phyloP scores from a whole-genome alignment of 2,113 vertebrate species.

The Eulemur rufifrons region DNA sequence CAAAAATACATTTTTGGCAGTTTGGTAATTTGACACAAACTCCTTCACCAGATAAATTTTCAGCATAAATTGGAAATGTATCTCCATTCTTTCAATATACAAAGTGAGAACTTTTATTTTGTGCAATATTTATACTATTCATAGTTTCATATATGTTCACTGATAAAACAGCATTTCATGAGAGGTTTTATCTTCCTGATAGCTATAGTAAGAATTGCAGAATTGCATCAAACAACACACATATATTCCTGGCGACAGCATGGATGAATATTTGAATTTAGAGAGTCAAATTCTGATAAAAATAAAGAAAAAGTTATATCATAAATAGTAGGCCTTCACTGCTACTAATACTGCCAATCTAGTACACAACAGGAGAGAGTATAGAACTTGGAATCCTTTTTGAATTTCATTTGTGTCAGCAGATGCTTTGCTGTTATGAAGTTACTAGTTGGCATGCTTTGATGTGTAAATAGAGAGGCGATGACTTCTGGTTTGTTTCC shows the following conservation, averaged over 20 bases:
- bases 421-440: not conserved
- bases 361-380: not conserved
- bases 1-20: not conserved
- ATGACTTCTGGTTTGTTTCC: not conserved
- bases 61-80: not conserved
- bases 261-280: not conserved
- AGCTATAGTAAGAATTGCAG: not conserved
- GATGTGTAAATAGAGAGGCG: not conserved
- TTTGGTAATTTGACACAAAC: not conserved
- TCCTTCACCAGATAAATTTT: not conserved
- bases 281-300: not conserved
- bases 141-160: not conserved
- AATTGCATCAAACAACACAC: not conserved
- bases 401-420: not conserved
- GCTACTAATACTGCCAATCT: not conserved
- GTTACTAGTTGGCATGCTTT: not conserved
- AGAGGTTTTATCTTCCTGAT: not conserved
- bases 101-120: not conserved
- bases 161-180: not conserved
- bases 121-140: not conserved
- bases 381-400: not conserved
- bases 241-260: not conserved
- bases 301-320: not conserved
- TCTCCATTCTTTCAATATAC: not conserved
- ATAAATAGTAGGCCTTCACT: not conserved